A percentile compares a stretch with the other conserved stretches of the same genome.
Conservation (phyloP, 2,113 vertebrate genomes). For the Eudyptes chrysolophus region DNA sequence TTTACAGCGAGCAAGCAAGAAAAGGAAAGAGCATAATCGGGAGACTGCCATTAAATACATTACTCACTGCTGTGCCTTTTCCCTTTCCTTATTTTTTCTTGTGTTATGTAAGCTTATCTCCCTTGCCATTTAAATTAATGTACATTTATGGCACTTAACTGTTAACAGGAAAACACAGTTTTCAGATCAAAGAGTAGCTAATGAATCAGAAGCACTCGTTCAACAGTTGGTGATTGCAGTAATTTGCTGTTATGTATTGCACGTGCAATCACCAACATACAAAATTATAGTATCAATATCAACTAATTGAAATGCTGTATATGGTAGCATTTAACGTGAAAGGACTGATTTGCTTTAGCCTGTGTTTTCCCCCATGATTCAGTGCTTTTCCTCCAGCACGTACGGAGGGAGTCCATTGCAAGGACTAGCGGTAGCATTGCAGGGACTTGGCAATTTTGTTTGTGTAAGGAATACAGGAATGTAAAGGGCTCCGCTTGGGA, state of each 20-base stretch:
- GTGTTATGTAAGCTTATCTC: not conserved
- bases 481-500: not conserved
- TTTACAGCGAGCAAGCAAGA: not conserved
- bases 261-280: not conserved
- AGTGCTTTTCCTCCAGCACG: not conserved
- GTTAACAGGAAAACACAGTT: not conserved
- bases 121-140: not conserved
- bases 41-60: not conserved
- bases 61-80: not conserved
- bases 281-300: not conserved
- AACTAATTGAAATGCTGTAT: not conserved
- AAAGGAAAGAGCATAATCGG: not conserved
- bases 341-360: not conserved
- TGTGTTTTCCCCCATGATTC: not conserved
- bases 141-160: not conserved
- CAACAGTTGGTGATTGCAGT: not conserved
- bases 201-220: not conserved
- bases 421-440: not conserved
- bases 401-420: not conserved
- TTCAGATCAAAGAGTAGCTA: not conserved
- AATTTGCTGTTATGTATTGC: constrained; percentile 22
- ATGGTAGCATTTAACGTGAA: not conserved
- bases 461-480: not conserved
- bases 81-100: not conserved
- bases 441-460: not conserved